Conservation (phyloP, 2,888 invertebrate species). For the Acrocyrtus sp. region DNA sequence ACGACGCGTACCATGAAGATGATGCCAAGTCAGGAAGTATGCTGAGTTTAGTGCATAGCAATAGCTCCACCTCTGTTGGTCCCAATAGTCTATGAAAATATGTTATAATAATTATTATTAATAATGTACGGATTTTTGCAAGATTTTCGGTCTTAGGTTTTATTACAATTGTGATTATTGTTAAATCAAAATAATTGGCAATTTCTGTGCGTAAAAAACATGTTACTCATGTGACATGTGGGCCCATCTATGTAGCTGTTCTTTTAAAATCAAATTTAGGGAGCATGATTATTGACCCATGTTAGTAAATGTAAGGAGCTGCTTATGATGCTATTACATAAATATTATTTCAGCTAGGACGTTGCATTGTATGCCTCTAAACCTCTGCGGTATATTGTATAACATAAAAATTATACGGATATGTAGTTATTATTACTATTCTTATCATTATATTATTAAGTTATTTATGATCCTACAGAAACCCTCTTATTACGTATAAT, state of each 20-base stretch:
- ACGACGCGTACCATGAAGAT: conserved; percentile 86
- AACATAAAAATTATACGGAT: too few relatives aligned
- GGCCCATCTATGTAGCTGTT: neutral
- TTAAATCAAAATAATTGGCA: neutral
- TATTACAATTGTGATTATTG: neutral
- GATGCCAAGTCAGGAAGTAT: conserved; percentile 95
- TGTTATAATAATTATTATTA: neutral
- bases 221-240: neutral
- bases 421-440: too few relatives aligned
- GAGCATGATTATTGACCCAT: too few relatives aligned
- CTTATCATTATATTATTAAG: too few relatives aligned
- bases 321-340: neutral
- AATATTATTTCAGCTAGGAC: neutral
- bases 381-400: too few relatives aligned
- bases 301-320: neutral
- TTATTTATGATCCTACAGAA: too few relatives aligned
- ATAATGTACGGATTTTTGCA: neutral
- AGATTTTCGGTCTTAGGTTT: neutral
- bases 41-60: conserved; percentile 91
- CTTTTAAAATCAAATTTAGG: too few relatives aligned
- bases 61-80: conserved; percentile 92
- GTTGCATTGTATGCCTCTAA: neutral
- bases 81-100: conserved; percentile 66
- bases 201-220: neutral
- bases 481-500: too few relatives aligned